Percentiles rank a stretch among this genome's conserved stretches.
phyloP scores from a whole-genome alignment of 2,888 invertebrate genomes.

The Zelleria hepariella region DNA sequence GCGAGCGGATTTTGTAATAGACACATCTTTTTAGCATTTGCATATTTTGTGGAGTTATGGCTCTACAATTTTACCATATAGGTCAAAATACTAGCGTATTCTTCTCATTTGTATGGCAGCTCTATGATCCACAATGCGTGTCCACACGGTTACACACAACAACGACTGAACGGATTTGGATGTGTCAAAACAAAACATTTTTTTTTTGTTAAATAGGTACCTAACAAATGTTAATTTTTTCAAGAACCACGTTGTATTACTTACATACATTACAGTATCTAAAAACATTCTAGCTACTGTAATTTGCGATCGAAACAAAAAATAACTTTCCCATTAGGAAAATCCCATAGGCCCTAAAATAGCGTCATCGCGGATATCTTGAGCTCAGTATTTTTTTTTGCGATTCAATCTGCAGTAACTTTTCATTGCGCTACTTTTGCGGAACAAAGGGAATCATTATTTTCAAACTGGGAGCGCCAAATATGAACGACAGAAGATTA shows the following conservation, averaged over 20 bases:
- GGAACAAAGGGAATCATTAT: conserved; percentile 29
- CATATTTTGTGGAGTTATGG: too few relatives aligned
- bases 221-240: too few relatives aligned
- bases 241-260: too few relatives aligned
- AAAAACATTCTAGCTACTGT: not conserved
- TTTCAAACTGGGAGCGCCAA: conserved; percentile 12
- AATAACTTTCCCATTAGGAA: not conserved
- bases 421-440: conserved; percentile 33
- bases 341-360: not conserved
- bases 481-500: not conserved
- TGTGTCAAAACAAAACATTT: too few relatives aligned
- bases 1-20: not conserved
- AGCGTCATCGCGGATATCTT: not conserved
- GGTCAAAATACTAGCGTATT: too few relatives aligned
- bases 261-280: too few relatives aligned
- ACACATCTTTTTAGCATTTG: not conserved
- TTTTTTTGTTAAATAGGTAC: too few relatives aligned
- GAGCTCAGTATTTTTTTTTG: conserved; percentile 18
- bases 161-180: too few relatives aligned
- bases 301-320: not conserved
- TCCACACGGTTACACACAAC: too few relatives aligned
- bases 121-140: too few relatives aligned
- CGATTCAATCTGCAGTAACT: conserved; percentile 49
- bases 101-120: too few relatives aligned
- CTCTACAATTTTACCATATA: too few relatives aligned